phyloP scores from a whole-genome alignment of 2,113 vertebrate genomes.

The Ia io region DNA sequence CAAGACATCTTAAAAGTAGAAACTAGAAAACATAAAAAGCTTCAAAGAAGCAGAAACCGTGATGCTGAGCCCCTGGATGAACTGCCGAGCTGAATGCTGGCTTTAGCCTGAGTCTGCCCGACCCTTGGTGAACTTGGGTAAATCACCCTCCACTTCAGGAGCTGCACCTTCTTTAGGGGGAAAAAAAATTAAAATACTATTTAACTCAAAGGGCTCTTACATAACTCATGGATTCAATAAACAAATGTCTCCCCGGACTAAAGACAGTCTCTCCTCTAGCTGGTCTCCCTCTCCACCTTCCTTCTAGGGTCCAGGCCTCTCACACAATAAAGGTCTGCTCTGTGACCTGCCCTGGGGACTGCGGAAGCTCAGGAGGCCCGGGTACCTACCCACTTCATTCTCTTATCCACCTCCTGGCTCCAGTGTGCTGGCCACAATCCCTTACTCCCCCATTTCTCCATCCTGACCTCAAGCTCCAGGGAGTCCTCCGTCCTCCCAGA shows the following conservation, averaged over 20 bases:
- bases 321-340: neutral
- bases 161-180: neutral
- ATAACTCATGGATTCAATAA: neutral
- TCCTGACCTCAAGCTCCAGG: neutral
- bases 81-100: neutral
- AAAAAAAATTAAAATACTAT: neutral
- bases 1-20: neutral
- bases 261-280: neutral
- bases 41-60: neutral
- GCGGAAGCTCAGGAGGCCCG: neutral
- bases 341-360: neutral
- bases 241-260: no score
- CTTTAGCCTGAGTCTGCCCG: neutral
- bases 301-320: neutral
- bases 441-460: neutral
- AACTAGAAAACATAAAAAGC: neutral
- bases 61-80: neutral
- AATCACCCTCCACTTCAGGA: neutral
- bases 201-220: neutral
- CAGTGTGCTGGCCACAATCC: rapidly evolving
- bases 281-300: neutral
- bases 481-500: neutral
- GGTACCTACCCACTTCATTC: no score
- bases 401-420: neutral
- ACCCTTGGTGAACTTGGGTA: neutral